phyloP scores from a whole-genome alignment of 2,888 invertebrate species.

The Halocaridina rubra region DNA sequence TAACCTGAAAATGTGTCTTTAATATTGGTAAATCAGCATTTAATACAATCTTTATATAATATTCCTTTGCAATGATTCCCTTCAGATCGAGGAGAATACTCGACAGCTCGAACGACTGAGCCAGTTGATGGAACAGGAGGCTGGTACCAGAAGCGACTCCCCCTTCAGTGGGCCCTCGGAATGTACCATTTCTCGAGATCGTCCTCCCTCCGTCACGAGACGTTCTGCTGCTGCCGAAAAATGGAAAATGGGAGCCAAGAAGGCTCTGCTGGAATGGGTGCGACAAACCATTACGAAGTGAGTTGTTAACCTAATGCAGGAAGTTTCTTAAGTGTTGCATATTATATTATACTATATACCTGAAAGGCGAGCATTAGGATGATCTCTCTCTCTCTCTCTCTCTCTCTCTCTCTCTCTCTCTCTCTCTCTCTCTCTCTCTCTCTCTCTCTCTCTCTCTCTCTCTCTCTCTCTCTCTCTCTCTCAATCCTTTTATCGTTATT shows the following conservation, averaged over 20 bases:
- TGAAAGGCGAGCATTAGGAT: too few relatives aligned
- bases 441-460: slow-evolving; percentile 14
- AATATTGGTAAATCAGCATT: too few relatives aligned
- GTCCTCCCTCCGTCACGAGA: slow-evolving; percentile 71
- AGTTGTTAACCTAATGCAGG: slow-evolving; percentile 24
- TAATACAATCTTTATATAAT: too few relatives aligned
- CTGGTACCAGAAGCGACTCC: slow-evolving; percentile 53
- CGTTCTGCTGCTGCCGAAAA: slow-evolving; percentile 74
- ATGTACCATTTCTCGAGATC: slow-evolving; percentile 66
- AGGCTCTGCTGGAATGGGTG: slow-evolving; percentile 93
- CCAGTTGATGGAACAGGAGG: slow-evolving; percentile 70
- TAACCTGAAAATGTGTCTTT: too few relatives aligned
- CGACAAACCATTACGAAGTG: slow-evolving; percentile 69
- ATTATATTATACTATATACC: too few relatives aligned
- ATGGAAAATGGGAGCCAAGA: slow-evolving; percentile 91
- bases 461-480: slow-evolving; percentile 25
- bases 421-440: not conserved
- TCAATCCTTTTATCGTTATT: too few relatives aligned
- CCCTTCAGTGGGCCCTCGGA: slow-evolving; percentile 49
- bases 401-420: not conserved
- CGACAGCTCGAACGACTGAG: slow-evolving; percentile 87
- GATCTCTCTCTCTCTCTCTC: not conserved
- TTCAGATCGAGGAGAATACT: slow-evolving; percentile 94
- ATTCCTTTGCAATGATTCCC: too few relatives aligned
- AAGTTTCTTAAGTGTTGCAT: not conserved